Base-by-base conservation (phyloP, 2,888 invertebrate species). In the Cerceris rybyensis region DNA sequence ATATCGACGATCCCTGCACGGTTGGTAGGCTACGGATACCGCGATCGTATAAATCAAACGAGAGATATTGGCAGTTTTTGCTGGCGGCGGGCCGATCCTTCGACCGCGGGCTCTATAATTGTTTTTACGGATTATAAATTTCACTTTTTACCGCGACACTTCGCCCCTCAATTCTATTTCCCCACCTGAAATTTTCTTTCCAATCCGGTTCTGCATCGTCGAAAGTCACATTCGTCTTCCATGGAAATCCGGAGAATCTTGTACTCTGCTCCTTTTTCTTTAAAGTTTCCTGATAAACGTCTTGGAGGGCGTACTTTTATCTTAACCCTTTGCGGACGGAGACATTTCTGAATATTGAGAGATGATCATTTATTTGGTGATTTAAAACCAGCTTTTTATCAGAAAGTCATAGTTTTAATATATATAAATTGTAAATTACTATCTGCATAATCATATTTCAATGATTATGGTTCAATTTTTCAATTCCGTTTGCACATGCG, bases 51-150 rank as follows among this genome's bases (percentile, higher is more conserved):
- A 91, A 91, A 91, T 91, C 91, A 91, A 88, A 87, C 82, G 81
- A 76, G 83, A 88, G 91, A 91, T 91, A 91, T 91, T 91, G 90
- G 90, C 85, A 89, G 88, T 88, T 90, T 90, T 91, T 91, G 88
- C 83, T 76, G 80, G 78, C 61, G 69, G 59, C 73, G 63, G 43
- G 57, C 43, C 81, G 83, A 70, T 75, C 72, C 73, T 69, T 65
- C 76, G 65, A 61, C 69, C 75, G 84, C 77, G 79, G 84, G 78
- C 74, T 79, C 82, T 85, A 88, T 91, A 91, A 91, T 91, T 91
- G 91, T 91, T 91, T 91, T 91, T 90, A 90, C 89, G 90, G 91
- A 91, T 91, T 91, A 91, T 91, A 91, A 91, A 91, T 91, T 91
- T 90, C 85, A 75, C 86, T 88, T 89, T 81, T 78, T 76, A 65